These are phyloP conservation scores for Silurus asotus DNA, from an alignment of 2,113 vertebrate genomes.

Conservation along the genomic window DNA sequence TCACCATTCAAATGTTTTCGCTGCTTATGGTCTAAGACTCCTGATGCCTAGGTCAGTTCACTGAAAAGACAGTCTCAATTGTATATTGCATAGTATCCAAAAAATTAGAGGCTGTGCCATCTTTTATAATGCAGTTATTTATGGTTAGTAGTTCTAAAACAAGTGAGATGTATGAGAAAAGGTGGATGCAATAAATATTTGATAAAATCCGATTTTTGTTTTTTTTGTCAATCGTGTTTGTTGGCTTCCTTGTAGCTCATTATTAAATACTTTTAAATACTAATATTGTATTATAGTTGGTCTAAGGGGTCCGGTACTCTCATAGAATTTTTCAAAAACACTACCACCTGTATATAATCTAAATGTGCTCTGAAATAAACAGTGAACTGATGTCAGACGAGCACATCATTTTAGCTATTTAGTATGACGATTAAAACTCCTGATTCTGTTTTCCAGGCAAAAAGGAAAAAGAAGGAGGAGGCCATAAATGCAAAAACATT, in stretches of 20 bases:
- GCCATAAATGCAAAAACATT: conserved; percentile 94
- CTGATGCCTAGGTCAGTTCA: background rate
- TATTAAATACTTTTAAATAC: background rate
- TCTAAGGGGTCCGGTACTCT: background rate
- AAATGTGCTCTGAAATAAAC: background rate
- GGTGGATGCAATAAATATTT: background rate
- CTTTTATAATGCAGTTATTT: background rate
- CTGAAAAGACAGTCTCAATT: background rate
- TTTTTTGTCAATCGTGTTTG: no score
- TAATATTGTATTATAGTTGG: background rate
- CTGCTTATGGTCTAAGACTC: background rate
- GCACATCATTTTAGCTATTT: background rate
- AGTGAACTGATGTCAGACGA: background rate
- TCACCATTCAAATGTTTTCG: background rate
- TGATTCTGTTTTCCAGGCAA: conserved; percentile 85
- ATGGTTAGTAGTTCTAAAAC: background rate
- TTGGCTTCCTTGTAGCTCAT: background rate
- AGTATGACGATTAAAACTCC: conserved; percentile 57
- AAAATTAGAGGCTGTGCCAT: background rate
- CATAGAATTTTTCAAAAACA: background rate
- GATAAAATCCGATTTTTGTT: no score
- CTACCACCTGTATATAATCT: background rate
- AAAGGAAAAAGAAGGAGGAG: conserved; percentile 95
- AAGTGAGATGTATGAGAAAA: background rate
- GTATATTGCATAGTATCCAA: background rate